Evolutionary conservation across 2,888 invertebrate species (phyloP).

Genomic region (Sphinx pinastri): DNA sequence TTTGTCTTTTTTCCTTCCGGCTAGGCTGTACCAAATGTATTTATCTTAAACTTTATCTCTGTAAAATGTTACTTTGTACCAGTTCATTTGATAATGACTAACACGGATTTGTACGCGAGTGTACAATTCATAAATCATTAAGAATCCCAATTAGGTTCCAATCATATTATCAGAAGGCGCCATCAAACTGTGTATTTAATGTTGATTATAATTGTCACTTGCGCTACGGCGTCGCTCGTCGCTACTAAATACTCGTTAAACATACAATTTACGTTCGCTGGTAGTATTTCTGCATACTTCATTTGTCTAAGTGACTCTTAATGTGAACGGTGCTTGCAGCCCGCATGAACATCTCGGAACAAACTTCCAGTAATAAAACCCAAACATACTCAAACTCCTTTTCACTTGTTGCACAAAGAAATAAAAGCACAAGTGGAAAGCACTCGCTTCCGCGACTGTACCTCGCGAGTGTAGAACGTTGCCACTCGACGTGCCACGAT

Average conservation of each 20-base stretch:
- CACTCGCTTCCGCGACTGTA: constrained; percentile 28
- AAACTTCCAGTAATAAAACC: constrained; percentile 23
- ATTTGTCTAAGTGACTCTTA: constrained; percentile 18
- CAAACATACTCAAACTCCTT: constrained; percentile 16
- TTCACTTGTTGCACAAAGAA: constrained; percentile 30
- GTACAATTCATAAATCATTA: constrained; percentile 11
- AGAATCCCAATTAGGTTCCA: not conserved
- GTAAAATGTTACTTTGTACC: not conserved
- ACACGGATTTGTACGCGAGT: not conserved
- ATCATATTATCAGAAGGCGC: not conserved
- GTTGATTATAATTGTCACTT: not conserved
- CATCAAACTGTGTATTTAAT: constrained; percentile 7
- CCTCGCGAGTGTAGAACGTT: constrained; percentile 27
- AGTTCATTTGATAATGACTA: too few relatives aligned
- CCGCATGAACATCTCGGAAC: constrained; percentile 20
- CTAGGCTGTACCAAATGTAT: too few relatives aligned
- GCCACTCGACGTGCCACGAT: constrained; percentile 34
- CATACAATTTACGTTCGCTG: constrained; percentile 3
- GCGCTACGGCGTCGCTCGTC: not conserved
- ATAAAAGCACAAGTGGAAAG: constrained; percentile 26
- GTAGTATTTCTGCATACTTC: constrained; percentile 2
- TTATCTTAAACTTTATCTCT: not conserved
- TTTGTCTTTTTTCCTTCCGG: too few relatives aligned
- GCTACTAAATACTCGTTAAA: not conserved
- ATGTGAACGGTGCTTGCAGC: constrained; percentile 14